Evolutionary conservation across 1,140 invertebrate species (phyloP).

Genomic region (Drosophila setifemur): DNA sequence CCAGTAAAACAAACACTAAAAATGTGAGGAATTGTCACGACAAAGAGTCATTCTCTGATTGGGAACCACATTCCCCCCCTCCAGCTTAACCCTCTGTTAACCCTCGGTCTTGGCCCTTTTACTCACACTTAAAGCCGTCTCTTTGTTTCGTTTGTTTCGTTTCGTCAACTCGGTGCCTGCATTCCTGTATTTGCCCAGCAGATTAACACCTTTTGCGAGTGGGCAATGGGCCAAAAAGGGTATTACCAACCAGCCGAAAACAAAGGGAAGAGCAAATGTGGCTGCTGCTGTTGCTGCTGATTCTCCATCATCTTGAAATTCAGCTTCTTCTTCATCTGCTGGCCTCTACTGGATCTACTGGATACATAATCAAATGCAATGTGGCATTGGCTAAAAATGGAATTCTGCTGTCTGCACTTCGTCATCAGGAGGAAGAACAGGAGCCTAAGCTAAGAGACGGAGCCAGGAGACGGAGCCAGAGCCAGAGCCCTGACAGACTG

Average conservation of each 20-base stretch:
- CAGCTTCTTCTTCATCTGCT: neutral
- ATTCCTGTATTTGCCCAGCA: conserved; percentile 52
- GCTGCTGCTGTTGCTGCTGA: conserved; percentile 5
- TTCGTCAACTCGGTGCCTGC: neutral
- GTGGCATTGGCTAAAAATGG: conserved; percentile 75
- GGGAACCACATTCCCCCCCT: neutral
- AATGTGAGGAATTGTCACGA: conserved; percentile 6
- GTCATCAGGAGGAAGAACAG: conserved; percentile 39
- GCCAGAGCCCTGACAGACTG: conserved; percentile 15
- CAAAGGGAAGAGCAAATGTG: conserved; percentile 28
- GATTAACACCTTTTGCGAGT: conserved; percentile 65
- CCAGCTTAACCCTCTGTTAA: neutral
- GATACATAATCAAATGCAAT: conserved; percentile 76
- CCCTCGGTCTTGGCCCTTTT: no score
- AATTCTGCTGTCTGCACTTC: conserved; percentile 77
- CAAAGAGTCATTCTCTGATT: neutral
- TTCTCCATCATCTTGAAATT: no score
- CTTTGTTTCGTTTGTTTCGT: conserved; percentile 20
- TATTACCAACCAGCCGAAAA: conserved; percentile 12
- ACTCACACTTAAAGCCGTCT: no score
- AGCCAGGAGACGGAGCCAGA: neutral
- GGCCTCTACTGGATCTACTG: no score
- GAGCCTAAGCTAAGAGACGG: conserved; percentile 12
- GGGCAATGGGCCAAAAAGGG: conserved; percentile 23
- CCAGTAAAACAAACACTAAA: neutral